Evolutionary conservation across 1,140 invertebrate species (phyloP).

Genomic region (Acromyrmex heyeri): DNA sequence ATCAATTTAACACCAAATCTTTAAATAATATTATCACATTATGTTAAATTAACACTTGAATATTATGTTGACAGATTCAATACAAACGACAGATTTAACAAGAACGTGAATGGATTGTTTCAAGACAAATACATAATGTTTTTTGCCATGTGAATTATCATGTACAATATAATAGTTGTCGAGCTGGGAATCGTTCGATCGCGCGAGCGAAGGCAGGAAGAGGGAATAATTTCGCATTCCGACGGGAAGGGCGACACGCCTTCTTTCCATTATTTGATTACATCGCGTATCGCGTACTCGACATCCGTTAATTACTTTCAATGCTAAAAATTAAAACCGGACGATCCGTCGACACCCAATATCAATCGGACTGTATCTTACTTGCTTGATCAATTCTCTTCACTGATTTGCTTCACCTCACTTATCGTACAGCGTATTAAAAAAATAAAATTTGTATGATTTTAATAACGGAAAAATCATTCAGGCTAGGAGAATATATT

Average conservation of each 20-base stretch:
- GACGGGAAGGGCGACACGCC: constrained; percentile 46
- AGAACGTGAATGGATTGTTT: no score
- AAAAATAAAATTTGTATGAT: not conserved
- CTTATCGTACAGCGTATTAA: not conserved
- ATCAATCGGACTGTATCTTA: not conserved
- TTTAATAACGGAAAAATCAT: not conserved
- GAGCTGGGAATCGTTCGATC: not conserved
- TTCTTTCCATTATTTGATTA: constrained; percentile 54
- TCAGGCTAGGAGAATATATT: not conserved
- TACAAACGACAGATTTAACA: no score
- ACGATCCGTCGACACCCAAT: not conserved
- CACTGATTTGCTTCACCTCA: not conserved
- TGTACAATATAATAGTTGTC: not conserved
- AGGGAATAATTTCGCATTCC: constrained; percentile 52
- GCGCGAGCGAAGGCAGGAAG: constrained; percentile 50
- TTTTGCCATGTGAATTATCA: not conserved
- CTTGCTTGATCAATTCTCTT: not conserved
- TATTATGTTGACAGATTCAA: no score
- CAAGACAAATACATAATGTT: not conserved
- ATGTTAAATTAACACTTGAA: no score
- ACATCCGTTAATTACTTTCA: constrained; percentile 41
- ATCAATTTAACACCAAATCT: no score
- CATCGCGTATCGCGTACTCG: constrained; percentile 51
- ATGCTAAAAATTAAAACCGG: constrained; percentile 24
- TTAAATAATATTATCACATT: no score